Evolutionary conservation across 35 echinoderm and acorn worm species (phyloP).

Genomic region (Amphiura filiformis): DNA sequence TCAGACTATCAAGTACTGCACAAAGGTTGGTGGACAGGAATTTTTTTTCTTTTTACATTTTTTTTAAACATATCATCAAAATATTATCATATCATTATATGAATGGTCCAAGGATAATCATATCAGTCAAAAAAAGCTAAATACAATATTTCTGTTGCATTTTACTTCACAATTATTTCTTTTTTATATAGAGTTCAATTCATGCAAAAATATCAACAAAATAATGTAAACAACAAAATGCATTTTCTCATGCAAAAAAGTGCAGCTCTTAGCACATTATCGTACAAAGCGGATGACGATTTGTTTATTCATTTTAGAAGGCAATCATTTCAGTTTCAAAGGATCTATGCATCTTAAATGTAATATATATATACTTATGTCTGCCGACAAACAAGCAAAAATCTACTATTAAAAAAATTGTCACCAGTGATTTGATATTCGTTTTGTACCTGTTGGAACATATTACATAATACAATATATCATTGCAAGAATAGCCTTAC

Average conservation of each 20-base stretch:
- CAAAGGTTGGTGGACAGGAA: conserved; percentile 5
- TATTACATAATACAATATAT: conserved; percentile 7
- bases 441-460: neutral
- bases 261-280: neutral
- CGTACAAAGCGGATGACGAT: neutral
- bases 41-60: neutral
- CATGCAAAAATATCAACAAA: conserved; percentile 8
- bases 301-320: conserved; percentile 1
- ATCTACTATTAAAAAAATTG: neutral
- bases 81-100: too few species aligned
- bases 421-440: neutral
- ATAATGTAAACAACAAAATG: neutral
- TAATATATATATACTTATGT: neutral
- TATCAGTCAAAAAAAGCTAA: neutral
- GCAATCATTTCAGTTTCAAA: neutral
- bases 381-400: neutral
- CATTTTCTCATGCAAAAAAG: neutral
- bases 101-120: neutral
- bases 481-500: neutral
- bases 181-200: neutral
- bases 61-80: neutral
- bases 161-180: neutral
- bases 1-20: neutral
- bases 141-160: neutral
- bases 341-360: neutral